A percentile compares a stretch with the other conserved stretches of the same genome.
Conservation (phyloP, 1,140 invertebrate species). For the Mizuhopecten yessoensis region DNA sequence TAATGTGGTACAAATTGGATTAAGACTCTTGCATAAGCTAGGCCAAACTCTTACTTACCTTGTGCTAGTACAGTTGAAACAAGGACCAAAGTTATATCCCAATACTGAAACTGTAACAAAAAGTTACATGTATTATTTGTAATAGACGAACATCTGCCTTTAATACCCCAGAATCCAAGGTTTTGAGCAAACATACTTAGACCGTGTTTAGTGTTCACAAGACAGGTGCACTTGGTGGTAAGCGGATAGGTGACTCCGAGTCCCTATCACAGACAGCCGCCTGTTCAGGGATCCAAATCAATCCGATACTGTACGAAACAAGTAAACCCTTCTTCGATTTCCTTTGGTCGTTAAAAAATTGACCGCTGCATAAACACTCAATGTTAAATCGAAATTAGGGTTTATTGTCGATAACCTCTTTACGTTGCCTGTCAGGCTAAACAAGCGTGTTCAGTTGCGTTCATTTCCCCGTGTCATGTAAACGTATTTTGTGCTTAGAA, state of each 20-base stretch:
- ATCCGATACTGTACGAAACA: constrained; percentile 4
- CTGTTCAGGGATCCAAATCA: background rate
- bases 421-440: constrained; percentile 6
- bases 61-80: background rate
- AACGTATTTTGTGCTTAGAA: background rate
- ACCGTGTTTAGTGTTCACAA: background rate
- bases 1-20: no score
- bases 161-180: constrained; percentile 11
- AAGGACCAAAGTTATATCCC: background rate
- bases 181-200: background rate
- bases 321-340: constrained; percentile 33
- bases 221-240: constrained; percentile 5
- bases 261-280: background rate
- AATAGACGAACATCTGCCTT: background rate
- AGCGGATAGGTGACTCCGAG: background rate
- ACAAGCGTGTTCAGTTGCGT: background rate
- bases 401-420: background rate
- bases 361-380: constrained; percentile 24
- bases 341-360: background rate
- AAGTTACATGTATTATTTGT: background rate
- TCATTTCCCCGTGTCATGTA: background rate
- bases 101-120: background rate
- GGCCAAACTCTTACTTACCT: background rate
- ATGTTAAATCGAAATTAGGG: constrained; percentile 17
- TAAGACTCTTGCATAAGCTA: no score